Base-by-base conservation (phyloP, 1,140 invertebrate genomes). In the Gonatopus flavifemur region DNA sequence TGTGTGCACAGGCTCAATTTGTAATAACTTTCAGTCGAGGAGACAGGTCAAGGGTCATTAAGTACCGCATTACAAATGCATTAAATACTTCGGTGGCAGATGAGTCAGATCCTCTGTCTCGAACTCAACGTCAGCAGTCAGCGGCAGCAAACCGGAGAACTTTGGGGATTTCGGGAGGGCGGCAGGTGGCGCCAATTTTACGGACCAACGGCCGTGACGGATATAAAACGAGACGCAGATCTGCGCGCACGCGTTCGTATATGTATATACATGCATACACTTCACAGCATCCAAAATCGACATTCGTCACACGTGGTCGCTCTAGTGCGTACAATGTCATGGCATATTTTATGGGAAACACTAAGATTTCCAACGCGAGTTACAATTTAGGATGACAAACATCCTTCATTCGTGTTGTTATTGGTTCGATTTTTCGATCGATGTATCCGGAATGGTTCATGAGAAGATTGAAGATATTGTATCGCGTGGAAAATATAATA, bases 101-200 rank as follows among this genome's bases (percentile, higher is more conserved):
- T 69, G 68, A 65, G 54, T 66, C 63, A 69, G 59, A 50, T 62
- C 50, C 47, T 48, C 31, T 33, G 32, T 6, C 7, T 33, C 6
- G n/a, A n/a, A n/a, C n/a, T n/a, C n/a, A n/a, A n/a, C n/a, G n/a
- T n/a, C n/a, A n/a, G n/a, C n/a, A n/a, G n/a, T n/a, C 9, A 42
- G 41, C 9, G 18, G 28, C 46, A 41, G 52, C 32, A 49, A 48
- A 13, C 40, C 54, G 39, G 44, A 53, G 33, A 45, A 36, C 35
- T n/a, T n/a, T n/a, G n/a, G n/a, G 62, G 52, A 54, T 51, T 64
- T 52, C 47, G 47, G 24, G 57, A 68, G 75, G 73, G 73, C 74
- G 76, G 70, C 76, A 78, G 76, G 76, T 78, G 76, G 76, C 75
- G 69, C 67, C 67, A 78, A 78, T 78, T 78, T 78, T 70, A 77